Evolutionary conservation across 2,113 vertebrate genomes (phyloP).

Genomic region (Strix uralensis): DNA sequence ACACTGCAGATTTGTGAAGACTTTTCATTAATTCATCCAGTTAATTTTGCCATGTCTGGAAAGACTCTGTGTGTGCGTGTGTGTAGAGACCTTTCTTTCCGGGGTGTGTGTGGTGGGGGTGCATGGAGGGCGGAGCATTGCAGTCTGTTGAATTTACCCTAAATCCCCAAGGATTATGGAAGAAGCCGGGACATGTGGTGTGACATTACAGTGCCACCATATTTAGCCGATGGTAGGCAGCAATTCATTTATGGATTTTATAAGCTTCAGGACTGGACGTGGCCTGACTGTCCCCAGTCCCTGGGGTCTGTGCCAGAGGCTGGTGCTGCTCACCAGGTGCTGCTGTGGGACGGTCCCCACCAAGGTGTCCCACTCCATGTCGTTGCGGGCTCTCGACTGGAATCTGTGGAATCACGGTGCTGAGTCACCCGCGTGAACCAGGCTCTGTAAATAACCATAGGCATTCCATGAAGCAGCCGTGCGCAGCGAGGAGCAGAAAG

Average conservation of each 20-base stretch:
- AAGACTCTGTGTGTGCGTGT: neutral
- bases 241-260: neutral
- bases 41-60: neutral
- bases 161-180: neutral
- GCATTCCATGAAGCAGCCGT: accelerated
- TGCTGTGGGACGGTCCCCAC: accelerated
- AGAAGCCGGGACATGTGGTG: neutral
- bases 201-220: neutral
- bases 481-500: accelerated
- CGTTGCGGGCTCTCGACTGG: neutral
- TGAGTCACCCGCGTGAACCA: neutral
- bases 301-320: neutral
- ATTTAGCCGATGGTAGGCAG: neutral
- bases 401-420: neutral
- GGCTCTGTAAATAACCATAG: neutral
- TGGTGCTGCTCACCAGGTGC: accelerated
- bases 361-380: accelerated
- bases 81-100: neutral
- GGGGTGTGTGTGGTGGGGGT: accelerated
- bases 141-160: neutral
- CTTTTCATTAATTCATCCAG: neutral
- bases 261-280: neutral
- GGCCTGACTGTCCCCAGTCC: neutral
- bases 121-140: neutral
- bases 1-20: neutral